Percentiles rank a stretch among this genome's conserved stretches.
Evolutionary conservation across 2,113 vertebrate genomes (phyloP).

Genomic region (Colius striatus): DNA sequence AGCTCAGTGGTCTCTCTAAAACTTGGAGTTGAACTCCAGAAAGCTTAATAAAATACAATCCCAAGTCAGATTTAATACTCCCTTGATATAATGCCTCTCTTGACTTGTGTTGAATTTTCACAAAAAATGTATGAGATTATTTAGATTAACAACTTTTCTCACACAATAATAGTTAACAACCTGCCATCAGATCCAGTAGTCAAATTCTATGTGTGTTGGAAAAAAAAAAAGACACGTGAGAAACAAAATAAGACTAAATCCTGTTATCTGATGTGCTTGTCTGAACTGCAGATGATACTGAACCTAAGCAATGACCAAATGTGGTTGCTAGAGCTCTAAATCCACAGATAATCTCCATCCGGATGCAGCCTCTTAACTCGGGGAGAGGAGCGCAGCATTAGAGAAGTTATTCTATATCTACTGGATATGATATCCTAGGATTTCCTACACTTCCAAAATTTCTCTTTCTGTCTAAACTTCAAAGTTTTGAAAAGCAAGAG

Average conservation of each 20-base stretch:
- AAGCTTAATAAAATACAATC: neutral
- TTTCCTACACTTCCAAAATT: neutral
- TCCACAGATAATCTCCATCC: neutral
- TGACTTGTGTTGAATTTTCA: neutral
- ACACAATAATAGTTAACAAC: neutral
- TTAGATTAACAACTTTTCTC: neutral
- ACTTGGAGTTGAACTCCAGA: neutral
- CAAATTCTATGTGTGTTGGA: neutral
- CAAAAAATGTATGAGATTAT: neutral
- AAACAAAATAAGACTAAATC: neutral
- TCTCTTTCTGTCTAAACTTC: neutral
- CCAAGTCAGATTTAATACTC: neutral
- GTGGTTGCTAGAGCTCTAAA: neutral
- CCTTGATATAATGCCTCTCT: neutral
- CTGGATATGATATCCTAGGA: neutral
- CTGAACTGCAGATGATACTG: neutral
- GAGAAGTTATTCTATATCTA: neutral
- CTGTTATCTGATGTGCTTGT: neutral
- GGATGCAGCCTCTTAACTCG: neutral
- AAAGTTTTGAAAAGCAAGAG: neutral
- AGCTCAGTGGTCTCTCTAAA: neutral
- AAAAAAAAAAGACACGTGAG: neutral
- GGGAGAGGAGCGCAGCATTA: fast-evolving
- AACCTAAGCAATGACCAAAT: neutral
- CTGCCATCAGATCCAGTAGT: neutral